phyloP scores from a whole-genome alignment of 2,888 invertebrate species.

The Polyommatus icarus region DNA sequence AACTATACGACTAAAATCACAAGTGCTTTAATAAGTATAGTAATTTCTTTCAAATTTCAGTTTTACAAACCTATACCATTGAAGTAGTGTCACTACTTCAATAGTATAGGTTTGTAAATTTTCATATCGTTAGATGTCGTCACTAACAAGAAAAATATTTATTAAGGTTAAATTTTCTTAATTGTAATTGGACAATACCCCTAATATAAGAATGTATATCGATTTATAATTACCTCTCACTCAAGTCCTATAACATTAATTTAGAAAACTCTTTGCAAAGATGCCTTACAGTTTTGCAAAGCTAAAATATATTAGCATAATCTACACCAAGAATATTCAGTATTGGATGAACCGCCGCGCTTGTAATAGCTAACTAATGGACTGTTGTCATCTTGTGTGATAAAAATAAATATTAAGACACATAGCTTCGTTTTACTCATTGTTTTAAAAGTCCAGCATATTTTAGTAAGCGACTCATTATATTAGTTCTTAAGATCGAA shows the following conservation, averaged over 20 bases:
- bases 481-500: too few relatives aligned
- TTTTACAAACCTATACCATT: too few relatives aligned
- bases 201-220: not conserved
- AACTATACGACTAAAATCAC: not conserved
- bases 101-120: too few relatives aligned
- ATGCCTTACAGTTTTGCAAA: not conserved
- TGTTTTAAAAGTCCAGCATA: not conserved
- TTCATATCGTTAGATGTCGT: too few relatives aligned
- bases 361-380: conserved; percentile 8
- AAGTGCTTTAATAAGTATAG: not conserved
- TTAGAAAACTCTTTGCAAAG: not conserved
- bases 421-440: not conserved
- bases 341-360: not conserved
- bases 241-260: not conserved
- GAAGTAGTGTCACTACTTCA: too few relatives aligned
- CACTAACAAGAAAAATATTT: not conserved
- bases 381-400: conserved; percentile 13
- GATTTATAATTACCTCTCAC: not conserved
- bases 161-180: not conserved
- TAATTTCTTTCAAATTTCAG: too few relatives aligned
- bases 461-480: not conserved
- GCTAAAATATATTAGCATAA: not conserved
- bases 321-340: not conserved
- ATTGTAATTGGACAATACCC: not conserved
- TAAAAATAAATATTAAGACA: not conserved